Evolutionary conservation across 1,140 invertebrate genomes (phyloP).

Genomic region (Lethrus apterus): DNA sequence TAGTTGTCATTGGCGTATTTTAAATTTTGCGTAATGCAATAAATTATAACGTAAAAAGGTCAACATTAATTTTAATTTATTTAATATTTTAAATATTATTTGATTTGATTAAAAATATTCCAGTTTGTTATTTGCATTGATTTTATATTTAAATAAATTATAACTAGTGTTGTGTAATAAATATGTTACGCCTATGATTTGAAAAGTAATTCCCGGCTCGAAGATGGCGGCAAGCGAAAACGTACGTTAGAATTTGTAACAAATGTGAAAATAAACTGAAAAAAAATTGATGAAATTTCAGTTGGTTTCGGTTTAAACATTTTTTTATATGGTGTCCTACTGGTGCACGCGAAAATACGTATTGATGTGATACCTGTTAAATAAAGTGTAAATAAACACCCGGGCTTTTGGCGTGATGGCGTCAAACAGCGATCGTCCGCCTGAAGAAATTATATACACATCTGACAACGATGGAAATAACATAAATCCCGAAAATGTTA

Average conservation of each 20-base stretch:
- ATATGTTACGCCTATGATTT: slow-evolving; percentile 1
- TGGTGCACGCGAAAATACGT: not conserved
- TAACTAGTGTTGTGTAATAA: no score
- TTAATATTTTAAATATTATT: no score
- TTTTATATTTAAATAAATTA: no score
- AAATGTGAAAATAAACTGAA: not conserved
- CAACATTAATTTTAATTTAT: no score
- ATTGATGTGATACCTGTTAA: not conserved
- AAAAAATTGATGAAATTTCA: slow-evolving; percentile 3
- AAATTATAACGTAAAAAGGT: no score
- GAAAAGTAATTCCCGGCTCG: not conserved
- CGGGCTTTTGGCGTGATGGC: slow-evolving; percentile 12
- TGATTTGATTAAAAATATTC: no score
- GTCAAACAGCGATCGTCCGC: slow-evolving; percentile 7
- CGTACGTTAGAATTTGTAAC: slow-evolving; percentile 4
- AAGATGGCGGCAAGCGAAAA: slow-evolving; percentile 11
- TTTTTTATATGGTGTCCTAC: not conserved
- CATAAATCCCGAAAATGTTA: not conserved
- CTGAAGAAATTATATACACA: slow-evolving; percentile 1
- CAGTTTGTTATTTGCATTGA: no score
- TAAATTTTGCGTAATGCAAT: no score
- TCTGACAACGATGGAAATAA: slow-evolving; percentile 1
- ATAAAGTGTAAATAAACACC: slow-evolving; percentile 8
- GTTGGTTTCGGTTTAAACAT: no score
- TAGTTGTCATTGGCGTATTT: no score